Base-by-base conservation (phyloP, 2,888 invertebrate genomes). In the Melolontha melolontha region DNA sequence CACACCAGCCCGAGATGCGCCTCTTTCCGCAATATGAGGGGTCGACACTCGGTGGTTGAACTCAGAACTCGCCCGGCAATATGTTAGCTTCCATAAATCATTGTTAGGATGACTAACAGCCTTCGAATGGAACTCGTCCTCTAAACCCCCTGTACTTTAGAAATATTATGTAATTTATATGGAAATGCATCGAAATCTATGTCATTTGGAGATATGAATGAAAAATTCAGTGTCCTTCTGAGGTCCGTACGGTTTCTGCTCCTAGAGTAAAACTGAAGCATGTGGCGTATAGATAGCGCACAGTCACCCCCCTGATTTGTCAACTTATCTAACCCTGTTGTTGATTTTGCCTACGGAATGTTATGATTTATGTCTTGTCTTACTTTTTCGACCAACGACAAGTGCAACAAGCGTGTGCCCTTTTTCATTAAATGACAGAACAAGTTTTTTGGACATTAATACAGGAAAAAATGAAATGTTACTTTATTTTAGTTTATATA, bases 151-250 rank as follows among this genome's bases (percentile, higher is more conserved):
- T 79, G 74, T 74, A 67, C 73, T 74, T 79, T 81, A 83, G 83
- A 84, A 84, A 84, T 85, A 84, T 84, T 82, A 84, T 83, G 84
- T 85, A 83, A 85, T 85, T 85, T 85, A 85, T 85, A 85, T 85
- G 85, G 84, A 84, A 85, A 85, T 85, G 81, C 82, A 81, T 80
- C 81, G 81, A 80, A 82, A 82, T 83, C 82, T 82, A 80, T 82
- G 83, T 82, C 82, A 83, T 83, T 83, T 80, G 78, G 78, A 79
- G 82, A 83, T 83, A 82, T 82, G 82, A 82, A 83, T 83, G 83
- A 82, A 83, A 83, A 83, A 83, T 82, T 82, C 79, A 78, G 79
- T 78, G 80, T 78, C 78, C 79, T 78, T 75, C 74, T 76, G 76
- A 76, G 78, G 79, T 74, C 78, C 75, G 77, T 51, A 27, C 42